Base-by-base conservation (phyloP, 2,113 vertebrate genomes). In the Machaerirhynchus nigripectus region DNA sequence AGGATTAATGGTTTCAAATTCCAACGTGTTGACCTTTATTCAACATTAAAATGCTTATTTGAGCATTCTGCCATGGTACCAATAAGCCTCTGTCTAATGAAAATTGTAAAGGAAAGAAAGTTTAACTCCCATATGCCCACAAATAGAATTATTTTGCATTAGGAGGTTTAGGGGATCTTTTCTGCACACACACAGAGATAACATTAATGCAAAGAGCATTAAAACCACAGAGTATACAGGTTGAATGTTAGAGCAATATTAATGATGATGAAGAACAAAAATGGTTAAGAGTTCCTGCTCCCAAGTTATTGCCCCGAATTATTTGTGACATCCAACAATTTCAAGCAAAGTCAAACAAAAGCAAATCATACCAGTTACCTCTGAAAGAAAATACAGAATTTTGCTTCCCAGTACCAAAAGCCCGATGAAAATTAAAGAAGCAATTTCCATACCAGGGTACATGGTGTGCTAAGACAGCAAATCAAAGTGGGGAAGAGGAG, bases 1-100 rank as follows among this genome's bases (percentile, higher is more conserved):
- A 97, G 97, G 98, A 98, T 98, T 98, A 98, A 98, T 98, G 97
- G 96, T 97, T 98, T 98, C 96, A 97, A 97, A 98, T 97, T 98
- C 94, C 84, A 92, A 94, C 75, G 94, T 49, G 56, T 84, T 98
- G 98, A 98, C 98, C 98, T 98, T 98, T 98, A 98, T 97, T 97
- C 97, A 98, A 97, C 97, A 98, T 98, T 98, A 98, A 97, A 98
- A 98, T 97, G 96, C 97, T 98, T 98, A 97, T 97, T 98, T 97
- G 96, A 98, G 94, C 95, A 98, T 95, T 97, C 96, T 98, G 94
- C 95, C 56, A 90, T 77, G 92, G 94, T 88, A 97, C 91, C 84
- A 95, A 97, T 97, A 97, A 98, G 97, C 96, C 83, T 95, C 90
- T 95, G 76, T 74, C 96, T 98, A 98, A 98, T 97, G 97, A 98